Evolutionary conservation across 2,888 invertebrate genomes (phyloP), one percentile per base, ranked within the genome.

Genomic region (Andrena flavipes): DNA sequence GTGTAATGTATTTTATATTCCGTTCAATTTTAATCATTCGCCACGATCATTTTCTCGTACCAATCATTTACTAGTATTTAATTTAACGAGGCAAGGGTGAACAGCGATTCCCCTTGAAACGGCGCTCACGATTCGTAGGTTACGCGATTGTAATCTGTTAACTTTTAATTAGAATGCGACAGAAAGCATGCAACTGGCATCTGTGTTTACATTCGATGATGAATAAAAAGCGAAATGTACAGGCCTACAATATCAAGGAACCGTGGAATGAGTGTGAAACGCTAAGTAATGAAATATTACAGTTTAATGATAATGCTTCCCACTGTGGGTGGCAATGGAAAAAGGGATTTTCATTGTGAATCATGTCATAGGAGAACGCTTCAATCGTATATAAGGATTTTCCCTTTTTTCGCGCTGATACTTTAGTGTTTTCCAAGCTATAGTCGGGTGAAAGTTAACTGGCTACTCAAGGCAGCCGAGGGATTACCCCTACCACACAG

Each of bases 61-160:
- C 33, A 29, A 51, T 68, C 64, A 60, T 70, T 70, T 33, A 26
- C 35, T 74, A 80, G 54, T 80, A 75, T 71, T 71, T 71, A 67
- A 76, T 63, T 56, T 42, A 81, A 68, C 13, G 33, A 67, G 13
- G 29, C 29, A 2, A 35, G n/a, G 20, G 16, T 26, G 29, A 60
- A 20, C 13, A 23, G 13, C 23, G 16, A 7, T 20, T 29, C 16
- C 10, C n/a, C 30, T 67, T 26, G 35, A 4, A 16, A 67, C 10
- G 16, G 30, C 42, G 10, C 35, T 51, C 16, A 10, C 26, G 20
- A 56, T 67, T 16, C 10, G 10, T 56, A 23, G 23, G 10, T 23
- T 35, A 35, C 29, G 16, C 4, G 23, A 56, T 33, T 23, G 42
- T 62, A n/a, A 7, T 79, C 20, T 33, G 10, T 33, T 16, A 6